Conservation (phyloP, 2,113 vertebrate species). For the Plecotus auritus region DNA sequence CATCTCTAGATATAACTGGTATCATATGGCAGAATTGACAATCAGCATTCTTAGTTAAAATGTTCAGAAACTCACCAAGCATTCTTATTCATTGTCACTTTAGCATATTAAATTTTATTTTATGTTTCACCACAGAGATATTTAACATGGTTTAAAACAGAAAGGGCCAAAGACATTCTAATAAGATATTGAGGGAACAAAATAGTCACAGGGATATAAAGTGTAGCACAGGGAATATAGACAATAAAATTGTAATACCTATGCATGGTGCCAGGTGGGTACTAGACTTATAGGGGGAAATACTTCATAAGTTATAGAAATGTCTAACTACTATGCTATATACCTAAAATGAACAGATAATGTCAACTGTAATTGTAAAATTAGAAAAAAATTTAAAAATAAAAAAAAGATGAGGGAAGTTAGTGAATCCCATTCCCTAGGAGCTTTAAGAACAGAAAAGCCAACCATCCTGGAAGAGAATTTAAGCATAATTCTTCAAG, state of each 20-base stretch:
- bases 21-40: not conserved
- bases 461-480: not conserved
- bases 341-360: no score
- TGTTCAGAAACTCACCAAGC: not conserved
- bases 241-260: no score
- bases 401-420: not conserved
- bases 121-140: not conserved
- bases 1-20: not conserved
- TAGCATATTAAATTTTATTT: not conserved
- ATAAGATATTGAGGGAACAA: not conserved
- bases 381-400: no score
- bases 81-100: not conserved
- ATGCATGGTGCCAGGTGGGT: no score
- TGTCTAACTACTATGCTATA: no score
- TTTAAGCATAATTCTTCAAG: slow-evolving; percentile 29
- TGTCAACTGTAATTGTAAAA: no score
- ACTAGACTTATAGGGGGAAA: no score
- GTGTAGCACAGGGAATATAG: no score
- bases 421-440: not conserved
- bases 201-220: no score
- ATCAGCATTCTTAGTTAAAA: not conserved
- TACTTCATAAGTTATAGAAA: no score
- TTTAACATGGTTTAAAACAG: not conserved
- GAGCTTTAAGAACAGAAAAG: slow-evolving; percentile 13
- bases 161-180: not conserved